Evolutionary conservation across 2,797 vertebrate genomes (phyloP).

Genomic region (Acanthis flammea): DNA sequence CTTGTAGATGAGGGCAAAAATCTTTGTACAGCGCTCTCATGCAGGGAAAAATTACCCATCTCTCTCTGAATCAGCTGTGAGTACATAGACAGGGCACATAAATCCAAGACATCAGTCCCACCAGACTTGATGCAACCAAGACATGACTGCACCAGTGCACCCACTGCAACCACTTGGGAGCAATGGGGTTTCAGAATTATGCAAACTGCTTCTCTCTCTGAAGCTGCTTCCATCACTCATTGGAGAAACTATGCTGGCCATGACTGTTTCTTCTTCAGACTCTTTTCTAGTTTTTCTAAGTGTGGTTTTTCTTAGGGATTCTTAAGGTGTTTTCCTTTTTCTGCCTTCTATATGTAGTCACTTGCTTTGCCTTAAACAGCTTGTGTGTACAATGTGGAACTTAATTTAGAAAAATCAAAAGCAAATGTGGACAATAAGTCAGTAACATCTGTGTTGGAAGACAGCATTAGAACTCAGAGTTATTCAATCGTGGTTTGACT

Average conservation of each 20-base stretch:
- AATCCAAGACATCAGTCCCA: not conserved
- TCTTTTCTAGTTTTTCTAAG: not conserved
- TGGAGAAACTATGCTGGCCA: not conserved
- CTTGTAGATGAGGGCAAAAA: not conserved
- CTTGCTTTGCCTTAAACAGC: not conserved
- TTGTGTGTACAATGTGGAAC: not conserved
- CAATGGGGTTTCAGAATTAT: not conserved
- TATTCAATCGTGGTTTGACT: conserved; percentile 52
- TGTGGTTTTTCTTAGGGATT: not conserved
- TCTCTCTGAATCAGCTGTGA: not conserved
- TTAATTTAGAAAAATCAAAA: conserved; percentile 13
- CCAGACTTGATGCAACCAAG: not conserved
- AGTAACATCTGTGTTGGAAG: not conserved
- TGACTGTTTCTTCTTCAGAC: not conserved
- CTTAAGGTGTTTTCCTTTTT: not conserved
- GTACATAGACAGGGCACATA: not conserved
- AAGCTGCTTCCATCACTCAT: not conserved
- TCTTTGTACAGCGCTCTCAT: not conserved
- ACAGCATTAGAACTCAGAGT: conserved; percentile 20
- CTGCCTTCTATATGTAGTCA: not conserved
- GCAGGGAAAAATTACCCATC: not conserved
- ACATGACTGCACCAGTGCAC: not conserved
- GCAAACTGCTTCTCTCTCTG: not conserved
- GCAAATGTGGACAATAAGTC: conserved; percentile 1
- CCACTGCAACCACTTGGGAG: not conserved